Conservation (phyloP, 2,888 invertebrate species). For the Agrotis clavis region DNA sequence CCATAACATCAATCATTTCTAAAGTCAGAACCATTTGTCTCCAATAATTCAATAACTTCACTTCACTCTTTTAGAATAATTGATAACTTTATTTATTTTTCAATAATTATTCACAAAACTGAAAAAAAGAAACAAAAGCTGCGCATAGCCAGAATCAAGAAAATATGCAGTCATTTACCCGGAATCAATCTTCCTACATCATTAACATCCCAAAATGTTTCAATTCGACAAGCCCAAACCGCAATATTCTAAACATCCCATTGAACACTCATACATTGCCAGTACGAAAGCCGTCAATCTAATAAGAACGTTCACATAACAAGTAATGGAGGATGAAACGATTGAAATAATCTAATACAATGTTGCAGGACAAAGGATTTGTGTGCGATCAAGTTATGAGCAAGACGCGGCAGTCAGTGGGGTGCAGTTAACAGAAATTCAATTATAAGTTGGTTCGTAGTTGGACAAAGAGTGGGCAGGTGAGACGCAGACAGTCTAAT, state of each 20-base stretch:
- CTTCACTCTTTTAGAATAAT: too few species aligned
- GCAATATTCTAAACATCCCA: neutral
- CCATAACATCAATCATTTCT: too few species aligned
- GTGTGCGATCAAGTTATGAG: slow-evolving; percentile 83
- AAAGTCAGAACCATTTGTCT: too few species aligned
- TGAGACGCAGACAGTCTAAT: slow-evolving; percentile 12
- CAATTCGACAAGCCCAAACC: neutral
- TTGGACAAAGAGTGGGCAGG: slow-evolving; percentile 73
- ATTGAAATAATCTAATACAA: slow-evolving; percentile 75
- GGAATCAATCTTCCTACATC: neutral
- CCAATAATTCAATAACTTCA: too few species aligned
- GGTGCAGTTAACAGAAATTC: slow-evolving; percentile 89
- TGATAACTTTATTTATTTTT: too few species aligned
- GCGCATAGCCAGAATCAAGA: too few species aligned
- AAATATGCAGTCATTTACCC: neutral
- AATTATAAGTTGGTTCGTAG: slow-evolving; percentile 89
- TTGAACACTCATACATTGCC: slow-evolving; percentile 23
- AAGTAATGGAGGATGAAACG: slow-evolving; percentile 55
- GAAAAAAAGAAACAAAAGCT: too few species aligned
- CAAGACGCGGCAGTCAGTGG: slow-evolving; percentile 83
- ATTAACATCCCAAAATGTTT: neutral
- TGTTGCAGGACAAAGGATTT: slow-evolving; percentile 82
- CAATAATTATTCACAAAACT: too few species aligned
- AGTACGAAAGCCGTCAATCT: slow-evolving; percentile 42
- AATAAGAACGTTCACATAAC: slow-evolving; percentile 50